Conservation (phyloP, 2,888 invertebrate species). For the Caenorhabditis sinica region DNA sequence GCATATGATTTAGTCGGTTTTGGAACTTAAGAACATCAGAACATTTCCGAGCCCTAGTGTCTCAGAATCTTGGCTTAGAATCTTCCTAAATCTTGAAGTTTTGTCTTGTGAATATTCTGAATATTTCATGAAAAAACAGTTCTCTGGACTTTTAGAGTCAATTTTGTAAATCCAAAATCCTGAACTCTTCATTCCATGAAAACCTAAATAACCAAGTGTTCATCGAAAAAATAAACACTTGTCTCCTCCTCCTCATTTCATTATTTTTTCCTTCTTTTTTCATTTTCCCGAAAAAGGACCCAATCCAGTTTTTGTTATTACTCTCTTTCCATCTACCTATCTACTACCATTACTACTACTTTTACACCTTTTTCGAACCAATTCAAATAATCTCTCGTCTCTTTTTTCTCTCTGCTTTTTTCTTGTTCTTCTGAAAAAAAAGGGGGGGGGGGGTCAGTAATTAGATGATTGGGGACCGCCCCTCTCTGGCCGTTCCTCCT, state of each 20-base stretch:
- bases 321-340: constrained; percentile 9
- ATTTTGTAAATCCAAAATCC: too few species aligned
- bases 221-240: constrained; percentile 50
- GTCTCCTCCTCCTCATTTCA: constrained; percentile 18
- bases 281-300: background rate
- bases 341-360: constrained; percentile 15
- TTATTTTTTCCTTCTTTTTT: background rate
- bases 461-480: constrained; percentile 20
- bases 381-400: constrained; percentile 58
- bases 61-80: too few species aligned
- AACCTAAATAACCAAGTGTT: background rate
- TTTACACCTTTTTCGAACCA: constrained; percentile 47
- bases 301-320: constrained; percentile 56
- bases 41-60: too few species aligned
- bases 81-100: too few species aligned
- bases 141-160: too few species aligned
- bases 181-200: too few species aligned
- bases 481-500: background rate
- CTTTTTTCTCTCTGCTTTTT: constrained; percentile 21
- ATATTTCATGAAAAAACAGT: too few species aligned
- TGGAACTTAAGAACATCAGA: background rate
- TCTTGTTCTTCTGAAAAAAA: constrained; percentile 3
- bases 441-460: constrained; percentile 9
- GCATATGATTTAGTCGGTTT: too few species aligned
- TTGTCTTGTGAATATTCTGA: too few species aligned